phyloP scores from a whole-genome alignment of 2,797 vertebrate genomes.

The Bucorvus abyssinicus region DNA sequence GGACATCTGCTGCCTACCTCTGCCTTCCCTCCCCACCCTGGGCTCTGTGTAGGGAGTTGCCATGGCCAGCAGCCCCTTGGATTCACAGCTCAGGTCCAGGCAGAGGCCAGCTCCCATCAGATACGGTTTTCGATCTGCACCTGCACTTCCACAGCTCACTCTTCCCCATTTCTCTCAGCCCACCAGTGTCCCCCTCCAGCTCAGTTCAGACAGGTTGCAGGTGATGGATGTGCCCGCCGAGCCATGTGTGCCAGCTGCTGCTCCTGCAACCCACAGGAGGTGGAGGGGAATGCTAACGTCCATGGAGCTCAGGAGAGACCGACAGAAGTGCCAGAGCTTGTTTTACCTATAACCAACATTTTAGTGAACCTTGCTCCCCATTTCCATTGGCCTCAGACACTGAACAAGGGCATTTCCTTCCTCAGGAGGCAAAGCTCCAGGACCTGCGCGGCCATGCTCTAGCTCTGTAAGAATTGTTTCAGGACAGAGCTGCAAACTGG shows the following conservation, averaged over 20 bases:
- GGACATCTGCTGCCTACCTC: neutral
- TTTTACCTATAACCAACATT: neutral
- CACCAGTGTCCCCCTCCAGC: neutral
- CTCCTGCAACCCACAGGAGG: neutral
- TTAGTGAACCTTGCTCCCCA: neutral
- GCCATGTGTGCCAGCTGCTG: neutral
- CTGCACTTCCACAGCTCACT: neutral
- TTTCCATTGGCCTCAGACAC: neutral
- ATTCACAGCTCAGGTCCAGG: neutral
- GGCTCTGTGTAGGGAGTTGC: accelerated
- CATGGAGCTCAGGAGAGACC: neutral
- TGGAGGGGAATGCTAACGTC: neutral
- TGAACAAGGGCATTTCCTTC: neutral
- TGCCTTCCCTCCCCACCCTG: neutral
- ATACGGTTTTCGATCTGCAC: neutral
- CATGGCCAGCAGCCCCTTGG: neutral
- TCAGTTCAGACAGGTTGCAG: neutral
- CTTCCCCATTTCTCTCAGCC: neutral
- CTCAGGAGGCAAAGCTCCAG: neutral
- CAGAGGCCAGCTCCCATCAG: neutral
- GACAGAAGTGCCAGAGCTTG: neutral
- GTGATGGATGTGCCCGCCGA: neutral
- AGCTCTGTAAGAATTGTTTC: accelerated
- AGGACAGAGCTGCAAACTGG: neutral
- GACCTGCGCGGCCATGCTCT: accelerated